These are phyloP conservation scores for Aurelia aurita DNA, from an alignment of 30 jellyfish, hydroid and myxozoan species.

Conservation along the genomic window DNA sequence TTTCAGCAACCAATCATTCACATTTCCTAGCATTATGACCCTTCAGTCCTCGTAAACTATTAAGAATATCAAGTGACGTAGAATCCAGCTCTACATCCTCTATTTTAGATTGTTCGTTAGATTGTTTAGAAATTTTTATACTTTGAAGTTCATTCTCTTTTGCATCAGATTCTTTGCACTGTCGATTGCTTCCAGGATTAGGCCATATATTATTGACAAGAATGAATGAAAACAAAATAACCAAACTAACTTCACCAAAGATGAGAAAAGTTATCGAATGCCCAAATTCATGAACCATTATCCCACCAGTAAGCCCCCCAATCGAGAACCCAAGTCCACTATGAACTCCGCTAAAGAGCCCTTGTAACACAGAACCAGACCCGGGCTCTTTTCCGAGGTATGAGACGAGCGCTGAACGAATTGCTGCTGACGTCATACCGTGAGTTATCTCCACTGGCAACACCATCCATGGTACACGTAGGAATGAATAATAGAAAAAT, in stretches of 20 bases:
- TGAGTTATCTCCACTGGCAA: slow-evolving; percentile 95
- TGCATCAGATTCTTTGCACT: background rate
- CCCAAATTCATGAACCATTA: slow-evolving; percentile 95
- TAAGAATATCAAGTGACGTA: slow-evolving; percentile 46
- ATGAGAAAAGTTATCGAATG: slow-evolving; percentile 88
- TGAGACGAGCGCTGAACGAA: slow-evolving; percentile 89
- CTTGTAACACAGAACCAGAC: slow-evolving; percentile 81
- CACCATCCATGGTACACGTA: slow-evolving; percentile 92
- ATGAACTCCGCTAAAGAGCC: slow-evolving; percentile 91
- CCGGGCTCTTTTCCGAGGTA: slow-evolving; percentile 90
- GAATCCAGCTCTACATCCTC: slow-evolving; percentile 3
- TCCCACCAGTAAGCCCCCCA: slow-evolving; percentile 97
- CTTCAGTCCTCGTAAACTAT: slow-evolving; percentile 3
- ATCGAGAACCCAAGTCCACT: slow-evolving; percentile 96
- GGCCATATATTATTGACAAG: slow-evolving; percentile 94
- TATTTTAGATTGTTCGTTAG: background rate
- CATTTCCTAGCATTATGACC: background rate
- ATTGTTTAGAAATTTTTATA: background rate
- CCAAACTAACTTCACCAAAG: slow-evolving; percentile 92
- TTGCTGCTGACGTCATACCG: slow-evolving; percentile 96
- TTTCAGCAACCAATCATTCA: background rate
- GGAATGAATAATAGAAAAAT: slow-evolving; percentile 85
- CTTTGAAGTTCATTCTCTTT: background rate
- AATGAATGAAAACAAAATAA: slow-evolving; percentile 79
- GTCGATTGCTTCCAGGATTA: background rate